Evolutionary conservation across 2,888 invertebrate species (phyloP).

Genomic region (Epirrita christyi): DNA sequence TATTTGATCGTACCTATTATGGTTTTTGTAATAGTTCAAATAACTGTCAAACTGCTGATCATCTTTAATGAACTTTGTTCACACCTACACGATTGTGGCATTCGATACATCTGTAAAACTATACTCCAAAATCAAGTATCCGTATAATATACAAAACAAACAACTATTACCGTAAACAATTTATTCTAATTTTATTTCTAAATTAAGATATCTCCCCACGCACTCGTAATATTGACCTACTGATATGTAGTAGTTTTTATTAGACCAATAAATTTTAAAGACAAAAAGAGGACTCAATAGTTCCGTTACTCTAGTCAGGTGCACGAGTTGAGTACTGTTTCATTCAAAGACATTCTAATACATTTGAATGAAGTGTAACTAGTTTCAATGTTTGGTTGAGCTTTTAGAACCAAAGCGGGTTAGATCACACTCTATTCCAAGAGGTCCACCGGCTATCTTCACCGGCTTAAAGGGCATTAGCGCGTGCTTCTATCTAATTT

Average conservation of each 20-base stretch:
- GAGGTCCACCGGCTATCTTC: conserved; percentile 28
- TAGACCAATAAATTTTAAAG: conserved; percentile 53
- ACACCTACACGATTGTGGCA: conserved; percentile 4
- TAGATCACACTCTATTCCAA: conserved; percentile 26
- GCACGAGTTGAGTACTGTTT: conserved; percentile 35
- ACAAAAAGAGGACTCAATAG: conserved; percentile 51
- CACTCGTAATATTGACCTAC: conserved; percentile 42
- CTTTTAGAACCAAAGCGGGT: conserved; percentile 17
- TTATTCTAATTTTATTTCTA: conserved; percentile 38
- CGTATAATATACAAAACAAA: conserved; percentile 30
- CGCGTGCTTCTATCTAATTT: conserved; percentile 50
- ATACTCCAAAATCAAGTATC: conserved; percentile 13
- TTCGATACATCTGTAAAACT: conserved; percentile 13
- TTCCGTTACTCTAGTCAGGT: conserved; percentile 60
- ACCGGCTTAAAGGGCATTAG: conserved; percentile 36
- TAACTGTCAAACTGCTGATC: conserved; percentile 15
- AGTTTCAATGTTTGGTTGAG: conserved; percentile 15
- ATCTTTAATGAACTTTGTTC: conserved; percentile 9
- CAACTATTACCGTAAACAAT: conserved; percentile 32
- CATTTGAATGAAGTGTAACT: conserved; percentile 17
- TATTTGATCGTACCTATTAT: conserved; percentile 46
- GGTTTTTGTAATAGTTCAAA: conserved; percentile 46
- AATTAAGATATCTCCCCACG: conserved; percentile 43
- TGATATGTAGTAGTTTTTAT: conserved; percentile 49
- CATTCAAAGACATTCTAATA: conserved; percentile 22